Conservation (phyloP, 2,797 vertebrate species). For the Hoplostethus mediterraneus region DNA sequence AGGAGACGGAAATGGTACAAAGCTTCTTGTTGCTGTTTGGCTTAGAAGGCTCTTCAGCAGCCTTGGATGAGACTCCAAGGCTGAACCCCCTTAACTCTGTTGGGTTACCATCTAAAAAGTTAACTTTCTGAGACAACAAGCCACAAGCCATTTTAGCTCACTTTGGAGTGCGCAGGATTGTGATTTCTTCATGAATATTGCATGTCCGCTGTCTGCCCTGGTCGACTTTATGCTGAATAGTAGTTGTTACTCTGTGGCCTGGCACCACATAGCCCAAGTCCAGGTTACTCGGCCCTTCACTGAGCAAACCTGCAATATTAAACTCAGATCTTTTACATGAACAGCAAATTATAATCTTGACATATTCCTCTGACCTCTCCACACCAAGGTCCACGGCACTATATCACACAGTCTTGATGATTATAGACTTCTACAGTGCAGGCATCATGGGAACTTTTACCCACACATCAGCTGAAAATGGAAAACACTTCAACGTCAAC, state of each 20-base stretch:
- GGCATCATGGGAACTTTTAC: slow-evolving; percentile 15
- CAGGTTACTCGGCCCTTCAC: slow-evolving; percentile 17
- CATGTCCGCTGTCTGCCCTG: slow-evolving; percentile 2
- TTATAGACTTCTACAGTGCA: background rate
- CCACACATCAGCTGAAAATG: slow-evolving; percentile 24
- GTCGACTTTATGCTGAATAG: slow-evolving; percentile 25
- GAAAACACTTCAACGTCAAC: slow-evolving; percentile 11
- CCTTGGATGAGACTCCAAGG: background rate
- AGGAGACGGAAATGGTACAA: background rate
- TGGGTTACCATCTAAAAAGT: slow-evolving; percentile 32
- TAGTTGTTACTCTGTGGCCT: slow-evolving; percentile 10
- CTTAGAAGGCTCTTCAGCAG: slow-evolving; percentile 2
- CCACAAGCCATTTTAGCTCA: slow-evolving; percentile 27
- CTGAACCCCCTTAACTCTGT: background rate
- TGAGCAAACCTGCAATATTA: slow-evolving; percentile 39
- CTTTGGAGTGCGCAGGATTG: slow-evolving; percentile 15
- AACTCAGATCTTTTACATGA: slow-evolving; percentile 10
- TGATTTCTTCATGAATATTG: slow-evolving; percentile 22
- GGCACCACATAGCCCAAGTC: slow-evolving; percentile 20
- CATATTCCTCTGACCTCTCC: slow-evolving; percentile 33
- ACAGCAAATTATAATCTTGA: slow-evolving; percentile 27
- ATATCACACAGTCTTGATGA: background rate
- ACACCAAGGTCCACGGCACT: background rate
- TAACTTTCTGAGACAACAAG: slow-evolving; percentile 36
- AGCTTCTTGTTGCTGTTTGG: background rate